These are phyloP conservation scores for Nicator chloris DNA, from an alignment of 2,113 vertebrate species.

Conservation along the genomic window DNA sequence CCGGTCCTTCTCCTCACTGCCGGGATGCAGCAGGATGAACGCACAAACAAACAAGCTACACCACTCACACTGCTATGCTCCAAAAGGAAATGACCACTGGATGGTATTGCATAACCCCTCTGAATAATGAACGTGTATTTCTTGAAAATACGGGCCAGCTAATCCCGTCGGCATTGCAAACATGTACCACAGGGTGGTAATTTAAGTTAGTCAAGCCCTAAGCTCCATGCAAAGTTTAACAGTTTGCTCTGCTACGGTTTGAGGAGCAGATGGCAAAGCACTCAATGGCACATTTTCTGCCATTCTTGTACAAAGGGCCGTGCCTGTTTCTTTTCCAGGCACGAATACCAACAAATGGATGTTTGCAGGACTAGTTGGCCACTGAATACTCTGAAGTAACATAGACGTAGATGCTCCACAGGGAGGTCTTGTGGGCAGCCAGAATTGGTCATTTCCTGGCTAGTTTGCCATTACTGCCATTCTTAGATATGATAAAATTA, in stretches of 20 bases:
- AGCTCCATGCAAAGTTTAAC: background rate
- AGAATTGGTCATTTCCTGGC: background rate
- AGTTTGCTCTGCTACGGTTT: background rate
- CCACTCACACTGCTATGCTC: background rate
- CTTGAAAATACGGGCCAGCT: slow-evolving; percentile 32
- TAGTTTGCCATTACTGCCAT: background rate
- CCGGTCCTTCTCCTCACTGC: background rate
- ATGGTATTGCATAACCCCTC: slow-evolving; percentile 7
- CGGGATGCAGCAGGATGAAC: background rate
- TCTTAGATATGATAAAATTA: background rate
- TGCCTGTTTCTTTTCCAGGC: background rate
- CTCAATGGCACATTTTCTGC: background rate
- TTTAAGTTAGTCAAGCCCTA: slow-evolving; percentile 5
- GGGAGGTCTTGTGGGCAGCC: background rate
- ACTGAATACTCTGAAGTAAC: background rate
- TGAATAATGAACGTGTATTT: background rate
- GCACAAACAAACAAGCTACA: background rate
- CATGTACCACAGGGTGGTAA: background rate
- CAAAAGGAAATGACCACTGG: slow-evolving; percentile 42
- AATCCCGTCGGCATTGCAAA: background rate
- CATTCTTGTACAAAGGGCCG: background rate
- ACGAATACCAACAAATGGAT: background rate
- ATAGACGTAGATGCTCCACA: background rate
- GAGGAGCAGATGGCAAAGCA: background rate
- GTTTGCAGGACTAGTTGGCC: background rate